These are phyloP conservation scores for Coregonus sp. DNA, from an alignment of 2,797 vertebrate species.

Conservation along the genomic window DNA sequence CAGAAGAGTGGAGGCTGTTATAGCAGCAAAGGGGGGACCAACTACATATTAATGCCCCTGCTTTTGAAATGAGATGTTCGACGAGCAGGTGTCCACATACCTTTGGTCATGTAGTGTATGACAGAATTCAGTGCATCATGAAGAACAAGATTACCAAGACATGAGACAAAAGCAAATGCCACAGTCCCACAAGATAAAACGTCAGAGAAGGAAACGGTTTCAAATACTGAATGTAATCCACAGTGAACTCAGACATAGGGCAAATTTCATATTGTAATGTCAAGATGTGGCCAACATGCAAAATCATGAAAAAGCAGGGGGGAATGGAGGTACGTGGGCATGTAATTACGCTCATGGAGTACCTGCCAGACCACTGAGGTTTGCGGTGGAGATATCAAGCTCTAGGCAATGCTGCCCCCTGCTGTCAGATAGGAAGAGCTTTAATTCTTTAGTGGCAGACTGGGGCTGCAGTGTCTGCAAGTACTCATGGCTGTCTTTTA, in stretches of 20 bases:
- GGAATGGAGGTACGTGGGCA: background rate
- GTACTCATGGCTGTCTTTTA: background rate
- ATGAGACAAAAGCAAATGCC: background rate
- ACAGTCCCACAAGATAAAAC: background rate
- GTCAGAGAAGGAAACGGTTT: background rate
- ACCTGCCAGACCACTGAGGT: background rate
- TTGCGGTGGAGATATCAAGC: constrained; percentile 15
- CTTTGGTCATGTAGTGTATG: background rate
- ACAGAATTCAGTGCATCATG: background rate
- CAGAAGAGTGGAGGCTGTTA: too few species aligned
- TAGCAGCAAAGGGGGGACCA: too few species aligned
- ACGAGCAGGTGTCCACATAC: too few species aligned
- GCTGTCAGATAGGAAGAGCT: constrained; percentile 31
- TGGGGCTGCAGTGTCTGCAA: background rate
- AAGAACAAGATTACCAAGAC: background rate
- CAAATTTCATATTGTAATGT: background rate
- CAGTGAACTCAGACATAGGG: background rate
- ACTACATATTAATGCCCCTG: too few species aligned
- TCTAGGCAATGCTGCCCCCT: constrained; percentile 77
- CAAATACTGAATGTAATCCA: background rate
- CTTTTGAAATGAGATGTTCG: too few species aligned
- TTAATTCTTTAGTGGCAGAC: background rate
- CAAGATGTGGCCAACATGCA: background rate
- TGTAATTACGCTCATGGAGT: background rate
- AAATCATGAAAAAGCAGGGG: background rate